These are phyloP conservation scores for Macrotrachela quadricornifera DNA, from an alignment of 1,140 invertebrate species.

Conservation along the genomic window DNA sequence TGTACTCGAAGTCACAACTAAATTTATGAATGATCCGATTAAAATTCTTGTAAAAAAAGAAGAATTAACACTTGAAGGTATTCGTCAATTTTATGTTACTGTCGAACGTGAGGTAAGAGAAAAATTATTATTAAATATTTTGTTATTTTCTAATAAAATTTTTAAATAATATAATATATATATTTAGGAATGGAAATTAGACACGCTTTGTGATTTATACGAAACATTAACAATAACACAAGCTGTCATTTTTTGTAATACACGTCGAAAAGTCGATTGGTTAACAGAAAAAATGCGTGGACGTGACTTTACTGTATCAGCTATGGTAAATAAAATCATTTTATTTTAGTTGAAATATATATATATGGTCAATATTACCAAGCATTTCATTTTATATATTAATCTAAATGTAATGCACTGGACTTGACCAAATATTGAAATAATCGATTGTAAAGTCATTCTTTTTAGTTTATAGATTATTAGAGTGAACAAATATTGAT, in stretches of 20 bases:
- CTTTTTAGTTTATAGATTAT: too few species aligned
- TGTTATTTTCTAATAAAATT: too few species aligned
- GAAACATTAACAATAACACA: constrained; percentile 95
- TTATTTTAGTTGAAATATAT: too few species aligned
- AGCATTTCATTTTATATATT: too few species aligned
- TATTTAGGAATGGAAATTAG: constrained; percentile 72
- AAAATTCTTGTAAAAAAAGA: constrained; percentile 94
- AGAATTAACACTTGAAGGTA: constrained; percentile 95
- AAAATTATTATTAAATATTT: too few species aligned
- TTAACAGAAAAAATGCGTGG: constrained; percentile 77
- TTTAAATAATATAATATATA: too few species aligned
- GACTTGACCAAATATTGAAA: too few species aligned
- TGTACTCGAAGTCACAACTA: constrained; percentile 81
- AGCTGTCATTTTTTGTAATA: constrained; percentile 99
- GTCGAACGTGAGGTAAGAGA: constrained; percentile 56
- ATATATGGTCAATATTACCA: too few species aligned
- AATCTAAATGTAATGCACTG: too few species aligned
- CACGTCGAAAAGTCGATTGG: constrained; percentile 90
- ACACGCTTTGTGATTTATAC: constrained; percentile 73
- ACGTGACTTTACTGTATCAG: constrained; percentile 89
- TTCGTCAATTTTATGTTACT: constrained; percentile 88
- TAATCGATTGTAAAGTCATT: too few species aligned
- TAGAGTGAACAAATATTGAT: too few species aligned
- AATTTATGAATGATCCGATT: constrained; percentile 88
- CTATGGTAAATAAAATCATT: constrained; percentile 38